These are phyloP conservation scores for Philereme vetulata DNA, from an alignment of 2,888 invertebrate species.

Conservation along the genomic window DNA sequence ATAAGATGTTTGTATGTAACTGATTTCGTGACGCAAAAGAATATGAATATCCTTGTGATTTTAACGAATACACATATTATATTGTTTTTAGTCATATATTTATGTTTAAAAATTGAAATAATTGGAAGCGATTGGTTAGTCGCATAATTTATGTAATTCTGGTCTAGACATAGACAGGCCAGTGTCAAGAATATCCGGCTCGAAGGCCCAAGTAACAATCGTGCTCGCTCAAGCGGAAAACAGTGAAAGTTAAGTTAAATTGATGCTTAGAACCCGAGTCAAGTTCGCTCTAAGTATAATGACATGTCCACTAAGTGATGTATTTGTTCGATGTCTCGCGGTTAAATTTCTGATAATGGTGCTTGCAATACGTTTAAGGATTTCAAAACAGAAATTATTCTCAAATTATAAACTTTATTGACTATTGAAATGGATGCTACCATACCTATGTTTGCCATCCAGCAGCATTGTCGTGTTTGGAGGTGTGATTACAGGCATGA, in stretches of 20 bases:
- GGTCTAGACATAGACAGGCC: slow-evolving; percentile 12
- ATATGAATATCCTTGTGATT: no score
- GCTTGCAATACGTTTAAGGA: background rate
- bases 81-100: no score
- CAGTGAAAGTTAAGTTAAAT: slow-evolving; percentile 59
- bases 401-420: no score
- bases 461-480: no score
- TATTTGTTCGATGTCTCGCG: slow-evolving; percentile 27
- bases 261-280: slow-evolving; percentile 46
- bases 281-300: slow-evolving; percentile 42
- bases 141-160: slow-evolving; percentile 16
- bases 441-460: no score
- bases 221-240: slow-evolving; percentile 55
- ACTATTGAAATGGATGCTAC: no score
- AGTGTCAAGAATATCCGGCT: slow-evolving; percentile 23
- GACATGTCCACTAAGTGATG: slow-evolving; percentile 48
- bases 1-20: no score
- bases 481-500: no score
- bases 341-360: background rate
- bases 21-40: no score
- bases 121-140: background rate
- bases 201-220: slow-evolving; percentile 40
- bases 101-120: background rate
- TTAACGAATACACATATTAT: no score
- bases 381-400: no score